A percentile compares a stretch with the other conserved stretches of the same genome.
Conservation (phyloP, 1,140 invertebrate genomes). For the Nixonia krombeini region DNA sequence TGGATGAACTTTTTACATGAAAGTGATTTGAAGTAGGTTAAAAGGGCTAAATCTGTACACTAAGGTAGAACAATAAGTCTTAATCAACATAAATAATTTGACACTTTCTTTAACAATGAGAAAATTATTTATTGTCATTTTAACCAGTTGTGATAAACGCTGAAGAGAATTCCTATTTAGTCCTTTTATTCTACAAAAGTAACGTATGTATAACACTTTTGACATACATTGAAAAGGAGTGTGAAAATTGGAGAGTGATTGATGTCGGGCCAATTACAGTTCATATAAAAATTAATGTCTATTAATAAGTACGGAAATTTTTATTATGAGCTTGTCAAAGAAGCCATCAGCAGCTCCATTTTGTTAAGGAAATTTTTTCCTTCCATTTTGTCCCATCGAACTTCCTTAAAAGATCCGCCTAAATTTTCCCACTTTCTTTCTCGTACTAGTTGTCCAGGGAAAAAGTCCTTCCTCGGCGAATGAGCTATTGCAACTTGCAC, state of each 20-base stretch:
- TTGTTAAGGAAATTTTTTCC: constrained; percentile 98
- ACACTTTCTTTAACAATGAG: too few relatives aligned
- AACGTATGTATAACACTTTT: too few relatives aligned
- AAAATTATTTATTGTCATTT: too few relatives aligned
- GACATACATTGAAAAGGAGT: too few relatives aligned
- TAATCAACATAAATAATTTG: too few relatives aligned
- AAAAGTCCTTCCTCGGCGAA: constrained; percentile 89
- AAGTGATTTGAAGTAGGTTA: too few relatives aligned
- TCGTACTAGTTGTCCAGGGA: constrained; percentile 86
- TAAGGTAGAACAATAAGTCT: not conserved
- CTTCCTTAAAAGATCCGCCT: constrained; percentile 90
- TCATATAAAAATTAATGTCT: too few relatives aligned
- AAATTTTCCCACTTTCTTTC: constrained; percentile 94
- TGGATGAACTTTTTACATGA: too few relatives aligned
- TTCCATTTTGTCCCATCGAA: constrained; percentile 94
- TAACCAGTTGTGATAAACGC: not conserved
- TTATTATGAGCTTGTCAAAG: constrained; percentile 77
- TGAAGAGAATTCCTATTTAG: not conserved
- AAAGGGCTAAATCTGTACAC: too few relatives aligned
- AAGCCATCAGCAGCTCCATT: constrained; percentile 96
- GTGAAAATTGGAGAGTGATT: too few relatives aligned
- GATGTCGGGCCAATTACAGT: too few relatives aligned
- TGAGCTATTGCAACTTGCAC: constrained; percentile 83
- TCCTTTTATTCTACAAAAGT: not conserved
- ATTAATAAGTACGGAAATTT: not conserved